Percentiles rank a stretch among this genome's conserved stretches.
phyloP scores from a whole-genome alignment of 2,888 invertebrate species.

The Metopia argyrocephala region DNA sequence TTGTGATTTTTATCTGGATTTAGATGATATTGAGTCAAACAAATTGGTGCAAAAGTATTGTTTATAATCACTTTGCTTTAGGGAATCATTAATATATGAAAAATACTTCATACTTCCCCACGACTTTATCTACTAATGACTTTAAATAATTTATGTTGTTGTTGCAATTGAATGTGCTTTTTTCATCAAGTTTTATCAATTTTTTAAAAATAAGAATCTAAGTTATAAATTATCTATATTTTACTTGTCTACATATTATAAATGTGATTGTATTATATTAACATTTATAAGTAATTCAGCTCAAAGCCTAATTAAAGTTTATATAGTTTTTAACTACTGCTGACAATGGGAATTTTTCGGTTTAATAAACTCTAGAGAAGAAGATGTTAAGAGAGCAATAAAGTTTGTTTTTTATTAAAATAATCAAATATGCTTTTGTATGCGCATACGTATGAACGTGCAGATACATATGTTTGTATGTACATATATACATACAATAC shows the following conservation, averaged over 20 bases:
- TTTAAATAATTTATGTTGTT: too few relatives aligned
- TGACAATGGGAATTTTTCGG: neutral
- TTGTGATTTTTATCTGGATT: too few relatives aligned
- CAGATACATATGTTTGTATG: neutral
- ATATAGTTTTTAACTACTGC: neutral
- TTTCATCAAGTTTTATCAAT: too few relatives aligned
- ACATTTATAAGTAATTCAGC: neutral
- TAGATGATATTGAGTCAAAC: too few relatives aligned
- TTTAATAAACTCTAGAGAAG: slow-evolving; percentile 26
- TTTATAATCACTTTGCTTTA: too few relatives aligned
- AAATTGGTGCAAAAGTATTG: too few relatives aligned
- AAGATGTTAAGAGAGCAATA: slow-evolving; percentile 33
- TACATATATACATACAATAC: neutral
- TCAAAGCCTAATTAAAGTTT: slow-evolving; percentile 2
- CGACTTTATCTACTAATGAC: too few relatives aligned
- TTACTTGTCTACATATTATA: too few relatives aligned
- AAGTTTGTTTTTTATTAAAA: neutral
- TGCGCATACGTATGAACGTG: neutral
- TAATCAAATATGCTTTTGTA: neutral
- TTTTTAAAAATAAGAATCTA: too few relatives aligned
- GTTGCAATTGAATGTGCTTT: too few relatives aligned
- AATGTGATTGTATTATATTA: neutral
- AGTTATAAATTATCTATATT: too few relatives aligned
- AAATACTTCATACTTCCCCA: too few relatives aligned
- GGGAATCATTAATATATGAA: neutral